phyloP scores from a whole-genome alignment of 2,888 invertebrate genomes.

The Eristalis arbustorum region DNA sequence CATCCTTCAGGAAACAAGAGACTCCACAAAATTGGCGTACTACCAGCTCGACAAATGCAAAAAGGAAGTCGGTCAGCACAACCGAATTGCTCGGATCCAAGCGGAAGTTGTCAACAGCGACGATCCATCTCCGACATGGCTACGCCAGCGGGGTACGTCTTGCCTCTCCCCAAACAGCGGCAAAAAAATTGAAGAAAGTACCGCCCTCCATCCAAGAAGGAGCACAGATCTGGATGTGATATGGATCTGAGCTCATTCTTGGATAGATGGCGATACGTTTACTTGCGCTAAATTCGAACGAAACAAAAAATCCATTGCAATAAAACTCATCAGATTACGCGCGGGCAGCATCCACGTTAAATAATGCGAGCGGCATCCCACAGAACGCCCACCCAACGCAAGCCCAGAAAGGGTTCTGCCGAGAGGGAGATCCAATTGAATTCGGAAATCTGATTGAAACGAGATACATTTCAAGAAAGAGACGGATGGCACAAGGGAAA shows the following conservation, averaged over 20 bases:
- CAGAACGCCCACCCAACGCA: not conserved
- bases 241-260: conserved; percentile 70
- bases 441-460: not conserved
- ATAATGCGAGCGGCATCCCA: not conserved
- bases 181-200: conserved; percentile 32
- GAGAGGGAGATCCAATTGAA: not conserved
- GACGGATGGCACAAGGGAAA: not conserved
- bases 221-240: conserved; percentile 69
- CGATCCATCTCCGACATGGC: not conserved
- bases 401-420: not conserved
- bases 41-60: too few species aligned
- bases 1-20: too few species aligned
- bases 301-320: not conserved
- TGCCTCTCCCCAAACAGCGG: not conserved
- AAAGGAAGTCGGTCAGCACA: too few species aligned
- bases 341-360: not conserved
- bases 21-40: too few species aligned
- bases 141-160: not conserved
- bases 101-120: not conserved
- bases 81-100: not conserved
- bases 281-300: not conserved
- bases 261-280: conserved; percentile 65
- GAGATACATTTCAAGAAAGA: not conserved
- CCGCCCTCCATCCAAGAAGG: conserved; percentile 69
- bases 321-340: not conserved